Conservation (phyloP, 2,888 invertebrate species). For the Drosophila monieri region DNA sequence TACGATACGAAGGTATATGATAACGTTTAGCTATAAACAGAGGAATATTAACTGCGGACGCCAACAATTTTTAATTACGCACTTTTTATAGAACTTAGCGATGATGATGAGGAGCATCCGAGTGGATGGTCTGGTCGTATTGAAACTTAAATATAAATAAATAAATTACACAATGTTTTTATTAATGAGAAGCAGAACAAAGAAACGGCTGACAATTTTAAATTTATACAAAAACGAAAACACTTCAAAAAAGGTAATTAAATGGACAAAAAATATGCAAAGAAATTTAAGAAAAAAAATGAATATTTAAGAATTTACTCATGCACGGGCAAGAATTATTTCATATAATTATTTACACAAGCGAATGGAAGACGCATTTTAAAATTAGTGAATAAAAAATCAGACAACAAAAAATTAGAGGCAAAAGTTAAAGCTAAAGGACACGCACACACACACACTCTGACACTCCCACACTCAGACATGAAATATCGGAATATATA, state of each 20-base stretch:
- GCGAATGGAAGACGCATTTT: constrained; percentile 33
- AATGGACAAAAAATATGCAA: constrained; percentile 13
- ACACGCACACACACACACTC: constrained; percentile 26
- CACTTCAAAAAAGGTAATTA: constrained; percentile 23
- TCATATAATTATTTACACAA: constrained; percentile 59
- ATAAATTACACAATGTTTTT: constrained; percentile 66
- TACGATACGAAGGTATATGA: constrained; percentile 15
- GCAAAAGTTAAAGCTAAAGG: constrained; percentile 36
- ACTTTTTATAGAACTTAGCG: constrained; percentile 65
- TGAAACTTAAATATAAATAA: constrained; percentile 34
- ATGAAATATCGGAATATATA: constrained; percentile 23
- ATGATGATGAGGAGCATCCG: constrained; percentile 26
- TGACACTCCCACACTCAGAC: constrained; percentile 10
- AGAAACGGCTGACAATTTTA: constrained; percentile 76
- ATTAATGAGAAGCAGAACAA: constrained; percentile 54
- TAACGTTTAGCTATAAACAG: constrained; percentile 54
- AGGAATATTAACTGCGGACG: constrained; percentile 44
- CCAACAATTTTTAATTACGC: constrained; percentile 71
- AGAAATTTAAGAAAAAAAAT: constrained; percentile 12
- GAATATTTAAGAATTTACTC: constrained; percentile 70
- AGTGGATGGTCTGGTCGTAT: constrained; percentile 24
- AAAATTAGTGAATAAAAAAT: constrained; percentile 41
- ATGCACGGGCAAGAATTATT: constrained; percentile 72
- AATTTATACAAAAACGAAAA: constrained; percentile 65
- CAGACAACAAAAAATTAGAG: constrained; percentile 22